phyloP scores from a whole-genome alignment of 1,140 invertebrate genomes.

The Daktulosphaira vitifoliae region DNA sequence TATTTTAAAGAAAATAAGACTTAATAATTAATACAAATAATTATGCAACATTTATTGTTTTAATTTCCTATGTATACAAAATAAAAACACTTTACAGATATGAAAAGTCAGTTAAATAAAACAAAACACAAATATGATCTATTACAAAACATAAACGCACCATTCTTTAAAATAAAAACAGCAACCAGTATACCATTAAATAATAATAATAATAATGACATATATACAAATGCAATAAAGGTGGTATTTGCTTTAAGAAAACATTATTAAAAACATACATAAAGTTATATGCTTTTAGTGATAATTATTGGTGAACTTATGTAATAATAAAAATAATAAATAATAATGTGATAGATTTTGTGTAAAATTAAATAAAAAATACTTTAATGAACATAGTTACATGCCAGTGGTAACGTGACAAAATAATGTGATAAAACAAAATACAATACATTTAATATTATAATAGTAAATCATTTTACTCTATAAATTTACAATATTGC shows the following conservation, averaged over 20 bases:
- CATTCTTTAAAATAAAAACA: constrained; percentile 26
- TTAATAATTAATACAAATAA: no score
- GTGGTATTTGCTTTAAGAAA: no score
- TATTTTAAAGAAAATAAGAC: no score
- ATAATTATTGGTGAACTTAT: constrained; percentile 2
- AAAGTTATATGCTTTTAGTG: constrained; percentile 23
- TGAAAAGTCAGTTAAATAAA: constrained; percentile 7
- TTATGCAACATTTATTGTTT: not conserved
- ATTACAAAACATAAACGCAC: constrained; percentile 22
- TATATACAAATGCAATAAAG: no score
- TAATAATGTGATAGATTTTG: constrained; percentile 28
- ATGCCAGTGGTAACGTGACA: constrained; percentile 27
- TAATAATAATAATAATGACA: no score
- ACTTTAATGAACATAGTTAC: not conserved
- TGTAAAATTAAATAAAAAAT: constrained; percentile 5
- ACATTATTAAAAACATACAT: no score
- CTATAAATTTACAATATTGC: constrained; percentile 15
- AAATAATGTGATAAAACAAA: constrained; percentile 17
- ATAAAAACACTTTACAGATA: constrained; percentile 32
- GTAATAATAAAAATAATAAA: constrained; percentile 9
- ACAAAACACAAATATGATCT: not conserved
- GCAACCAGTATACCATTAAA: constrained; percentile 18
- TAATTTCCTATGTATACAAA: constrained; percentile 4
- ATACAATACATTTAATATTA: not conserved
- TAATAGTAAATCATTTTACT: constrained; percentile 8